Base-by-base conservation (phyloP, 2,888 invertebrate species). In the Zaprionus obscuricornis region DNA sequence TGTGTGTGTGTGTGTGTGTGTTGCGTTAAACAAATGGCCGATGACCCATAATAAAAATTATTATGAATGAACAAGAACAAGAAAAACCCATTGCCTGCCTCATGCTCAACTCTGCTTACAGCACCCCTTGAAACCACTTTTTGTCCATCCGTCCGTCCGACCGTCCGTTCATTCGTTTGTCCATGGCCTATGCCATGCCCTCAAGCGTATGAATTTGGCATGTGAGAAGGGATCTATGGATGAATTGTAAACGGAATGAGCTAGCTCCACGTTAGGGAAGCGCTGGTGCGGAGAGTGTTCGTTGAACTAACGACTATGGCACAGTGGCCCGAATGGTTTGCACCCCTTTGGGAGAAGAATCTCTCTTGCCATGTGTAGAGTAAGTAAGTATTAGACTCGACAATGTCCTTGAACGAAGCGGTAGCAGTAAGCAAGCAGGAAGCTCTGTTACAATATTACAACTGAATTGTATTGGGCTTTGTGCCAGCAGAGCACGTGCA, bases 1-100 rank as follows among this genome's bases (percentile, higher is more conserved):
- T 29, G 46, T 13, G 22, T 29, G 8, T 27, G 36, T 51, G 16
- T 34, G 56, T 52, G 64, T 49, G 59, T 52, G 59, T 33, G 68
- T 66, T 52, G 70, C 71, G 66, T 83, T 74, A 76, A 83, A 85
- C 84, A 82, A 82, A 85, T 82, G 81, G 86, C 83, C 83, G 78
- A 85, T 83, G 81, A 84, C 86, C 81, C 81, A 79, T 85, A 82
- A 82, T 82, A 82, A 82, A 82, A 82, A 85, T 85, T 82, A 82
- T 85, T 82, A 82, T 85, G 86, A 82, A 82, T 85, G 86, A 64
- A 74, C 66, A 71, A 79, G 72, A 74, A 78, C 74, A 78, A 78
- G 78, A 63, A 82, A 85, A 85, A 60, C 85, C 78, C 85, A 85
- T 85, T 85, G 78, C n/a, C n/a, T n/a, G n/a, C n/a, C n/a, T n/a